These are phyloP conservation scores for Periophthalmus magnuspinnatus DNA, from an alignment of 2,797 vertebrate genomes.

Conservation along the genomic window DNA sequence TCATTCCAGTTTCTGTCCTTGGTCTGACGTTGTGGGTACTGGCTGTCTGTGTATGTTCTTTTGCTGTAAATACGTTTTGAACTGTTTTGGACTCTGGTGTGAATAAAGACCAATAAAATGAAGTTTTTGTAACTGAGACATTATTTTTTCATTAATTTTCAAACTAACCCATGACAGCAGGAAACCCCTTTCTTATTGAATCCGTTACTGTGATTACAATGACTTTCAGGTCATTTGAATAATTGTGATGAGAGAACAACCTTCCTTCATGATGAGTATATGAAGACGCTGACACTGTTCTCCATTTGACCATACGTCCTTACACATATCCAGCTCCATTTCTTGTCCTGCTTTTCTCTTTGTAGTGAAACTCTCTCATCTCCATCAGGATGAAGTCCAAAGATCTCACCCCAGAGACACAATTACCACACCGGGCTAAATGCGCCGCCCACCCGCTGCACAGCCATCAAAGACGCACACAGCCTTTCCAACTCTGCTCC, in stretches of 20 bases:
- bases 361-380: slow-evolving; percentile 63
- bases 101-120: too few relatives aligned
- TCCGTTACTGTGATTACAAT: background rate
- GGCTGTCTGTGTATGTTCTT: too few relatives aligned
- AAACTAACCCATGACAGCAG: too few relatives aligned
- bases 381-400: slow-evolving; percentile 62
- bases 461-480: slow-evolving; percentile 56
- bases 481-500: slow-evolving; percentile 32
- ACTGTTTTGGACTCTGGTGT: too few relatives aligned
- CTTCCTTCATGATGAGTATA: background rate
- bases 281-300: background rate
- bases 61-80: too few relatives aligned
- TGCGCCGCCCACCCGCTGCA: slow-evolving; percentile 59
- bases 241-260: background rate
- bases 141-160: too few relatives aligned
- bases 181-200: background rate
- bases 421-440: slow-evolving; percentile 74
- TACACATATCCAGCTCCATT: slow-evolving; percentile 8
- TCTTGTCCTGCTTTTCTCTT: slow-evolving; percentile 32
- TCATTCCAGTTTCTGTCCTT: too few relatives aligned
- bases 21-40: too few relatives aligned
- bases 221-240: background rate
- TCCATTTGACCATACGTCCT: background rate
- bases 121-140: too few relatives aligned
- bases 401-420: slow-evolving; percentile 69